A percentile compares a stretch with the other conserved stretches of the same genome.
Evolutionary conservation across 2,888 invertebrate species (phyloP).

Genomic region (Eledone cirrhosa): DNA sequence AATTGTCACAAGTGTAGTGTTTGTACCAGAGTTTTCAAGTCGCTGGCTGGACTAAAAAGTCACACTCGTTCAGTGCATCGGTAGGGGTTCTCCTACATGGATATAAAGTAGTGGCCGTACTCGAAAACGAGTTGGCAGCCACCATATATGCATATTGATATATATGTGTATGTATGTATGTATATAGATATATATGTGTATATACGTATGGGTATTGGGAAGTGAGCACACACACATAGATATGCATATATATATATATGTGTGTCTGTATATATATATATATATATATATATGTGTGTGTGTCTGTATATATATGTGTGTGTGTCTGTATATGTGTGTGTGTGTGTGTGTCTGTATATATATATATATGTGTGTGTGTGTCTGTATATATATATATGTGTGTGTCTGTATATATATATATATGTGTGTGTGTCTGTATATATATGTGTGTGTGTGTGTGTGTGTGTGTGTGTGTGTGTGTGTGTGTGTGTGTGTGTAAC

Average conservation of each 20-base stretch:
- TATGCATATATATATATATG: background rate
- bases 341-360: conserved; percentile 14
- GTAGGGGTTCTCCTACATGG: no score
- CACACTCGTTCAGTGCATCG: no score
- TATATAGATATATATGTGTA: no score
- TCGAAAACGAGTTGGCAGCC: no score
- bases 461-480: background rate
- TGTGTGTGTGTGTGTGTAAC: background rate
- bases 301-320: conserved; percentile 24
- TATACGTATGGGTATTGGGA: no score
- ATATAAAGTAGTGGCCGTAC: no score
- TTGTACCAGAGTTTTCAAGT: no score
- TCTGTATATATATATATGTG: conserved; percentile 25
- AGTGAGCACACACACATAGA: no score
- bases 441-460: background rate
- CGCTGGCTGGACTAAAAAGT: no score
- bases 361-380: conserved; percentile 4
- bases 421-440: background rate
- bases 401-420: background rate
- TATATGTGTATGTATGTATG: no score
- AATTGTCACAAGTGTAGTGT: no score
- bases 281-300: background rate
- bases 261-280: conserved; percentile 17
- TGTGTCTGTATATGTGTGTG: conserved; percentile 28
- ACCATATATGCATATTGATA: no score